A percentile compares a stretch with the other conserved stretches of the same genome.
Conservation (phyloP, 2,888 invertebrate genomes). For the Chrysina gloriosa region DNA sequence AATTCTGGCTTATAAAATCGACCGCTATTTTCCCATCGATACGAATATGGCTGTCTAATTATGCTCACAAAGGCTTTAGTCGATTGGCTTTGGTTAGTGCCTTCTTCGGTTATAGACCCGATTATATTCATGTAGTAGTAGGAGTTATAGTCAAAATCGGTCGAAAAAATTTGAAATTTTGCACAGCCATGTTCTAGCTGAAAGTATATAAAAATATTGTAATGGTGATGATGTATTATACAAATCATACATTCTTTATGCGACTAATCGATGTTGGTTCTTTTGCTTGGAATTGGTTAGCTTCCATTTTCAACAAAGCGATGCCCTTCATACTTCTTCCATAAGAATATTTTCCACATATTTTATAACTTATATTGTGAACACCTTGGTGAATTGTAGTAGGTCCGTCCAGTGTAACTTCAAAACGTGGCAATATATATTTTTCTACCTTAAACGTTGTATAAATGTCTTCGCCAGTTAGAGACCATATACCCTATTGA, state of each 20-base stretch:
- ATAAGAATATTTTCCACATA: constrained; percentile 73
- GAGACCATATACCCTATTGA: not conserved
- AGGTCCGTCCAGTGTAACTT: constrained; percentile 68
- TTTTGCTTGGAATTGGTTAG: constrained; percentile 49
- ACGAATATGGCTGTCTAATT: constrained; percentile 68
- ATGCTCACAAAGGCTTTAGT: constrained; percentile 72
- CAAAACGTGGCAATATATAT: constrained; percentile 71
- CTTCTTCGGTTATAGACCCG: constrained; percentile 70
- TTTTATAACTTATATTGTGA: constrained; percentile 64
- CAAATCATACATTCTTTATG: constrained; percentile 54
- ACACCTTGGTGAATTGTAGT: constrained; percentile 66
- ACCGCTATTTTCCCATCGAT: constrained; percentile 71
- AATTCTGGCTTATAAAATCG: constrained; percentile 76
- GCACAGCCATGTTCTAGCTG: constrained; percentile 61
- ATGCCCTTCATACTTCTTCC: constrained; percentile 72
- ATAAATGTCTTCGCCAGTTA: not conserved
- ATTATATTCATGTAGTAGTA: constrained; percentile 46
- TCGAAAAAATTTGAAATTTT: constrained; percentile 53
- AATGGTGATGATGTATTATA: not conserved
- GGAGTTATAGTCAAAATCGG: constrained; percentile 47
- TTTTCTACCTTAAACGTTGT: constrained; percentile 67
- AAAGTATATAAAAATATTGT: not conserved
- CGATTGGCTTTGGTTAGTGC: constrained; percentile 74
- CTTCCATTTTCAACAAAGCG: constrained; percentile 62
- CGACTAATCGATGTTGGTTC: constrained; percentile 53